Base-by-base conservation (phyloP, 1,140 invertebrate genomes). In the Colletes latitarsis region DNA sequence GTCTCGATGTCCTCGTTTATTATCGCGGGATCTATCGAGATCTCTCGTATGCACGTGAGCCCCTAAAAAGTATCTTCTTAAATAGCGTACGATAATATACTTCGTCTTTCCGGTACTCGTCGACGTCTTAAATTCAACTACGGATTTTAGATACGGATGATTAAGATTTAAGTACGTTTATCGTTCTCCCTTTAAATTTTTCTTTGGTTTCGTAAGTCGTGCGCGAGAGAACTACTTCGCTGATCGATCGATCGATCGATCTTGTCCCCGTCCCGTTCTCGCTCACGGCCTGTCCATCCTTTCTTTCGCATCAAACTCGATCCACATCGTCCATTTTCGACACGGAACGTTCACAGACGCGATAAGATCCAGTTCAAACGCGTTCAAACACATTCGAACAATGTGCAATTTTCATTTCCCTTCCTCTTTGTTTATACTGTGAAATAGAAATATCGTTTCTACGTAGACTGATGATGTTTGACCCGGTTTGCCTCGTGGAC, bases 21-120 rank as follows among this genome's bases (percentile, higher is more conserved):
- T 39, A 14, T 17, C 49, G n/a, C 41, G 41, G 30, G 55, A 17
- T 70, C 43, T 46, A 43, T 49, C 21, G 52, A 80, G 21, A 39
- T 39, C n/a, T 41, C 41, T 57, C 49, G 74, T 55, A 70, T 78
- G 76, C 76, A 77, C 76, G 30, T 79, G 63, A 73, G 69, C 69
- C 69, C 30, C 73, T 81, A 69, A 67, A 66, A 67, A 60, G 41
- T 77, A 81, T 68, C 17, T 43, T 10, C 55, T 70, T 77, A 77
- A 69, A 75, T 81, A 77, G 46, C 39, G 55, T 46, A 60, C 70
- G 10, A 60, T 58, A 55, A 55, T 78, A 70, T 63, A 41, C 6
- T 53, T 55, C 81, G 81, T 71, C 57, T 60, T 46, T 83, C 58
- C 73, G 53, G 21, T 60, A 12, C 30, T 83, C 58, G 46, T 71